These are phyloP conservation scores for Anastrepha ludens DNA, from an alignment of 1,140 invertebrate species.

Conservation along the genomic window DNA sequence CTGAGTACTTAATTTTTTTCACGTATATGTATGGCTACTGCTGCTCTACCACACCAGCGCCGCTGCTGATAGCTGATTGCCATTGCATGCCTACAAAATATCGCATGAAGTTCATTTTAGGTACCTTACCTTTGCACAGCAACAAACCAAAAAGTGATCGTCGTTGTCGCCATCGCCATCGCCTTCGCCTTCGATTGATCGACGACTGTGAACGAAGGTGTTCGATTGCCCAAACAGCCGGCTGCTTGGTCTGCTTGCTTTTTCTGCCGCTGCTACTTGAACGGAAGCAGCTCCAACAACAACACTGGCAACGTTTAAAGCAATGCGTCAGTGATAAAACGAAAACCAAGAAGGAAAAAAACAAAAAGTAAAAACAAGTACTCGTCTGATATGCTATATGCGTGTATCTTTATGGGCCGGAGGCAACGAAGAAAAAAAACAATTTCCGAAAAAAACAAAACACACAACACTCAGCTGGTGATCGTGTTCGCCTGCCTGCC, in stretches of 20 bases:
- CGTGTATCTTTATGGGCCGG: constrained; percentile 45
- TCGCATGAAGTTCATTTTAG: background rate
- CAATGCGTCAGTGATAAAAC: constrained; percentile 33
- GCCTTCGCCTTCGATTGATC: constrained; percentile 20
- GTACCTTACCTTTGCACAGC: background rate
- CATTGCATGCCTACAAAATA: background rate
- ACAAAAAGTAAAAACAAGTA: background rate
- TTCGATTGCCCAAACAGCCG: background rate
- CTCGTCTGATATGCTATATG: background rate
- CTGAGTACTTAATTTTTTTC: constrained; percentile 58
- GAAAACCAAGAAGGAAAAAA: background rate
- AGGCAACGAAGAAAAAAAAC: constrained; percentile 24
- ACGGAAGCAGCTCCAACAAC: constrained; percentile 67
- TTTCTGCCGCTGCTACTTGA: constrained; percentile 52
- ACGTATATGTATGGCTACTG: background rate
- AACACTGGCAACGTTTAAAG: background rate
- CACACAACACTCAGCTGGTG: constrained; percentile 13
- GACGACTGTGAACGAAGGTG: constrained; percentile 29
- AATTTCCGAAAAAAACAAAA: background rate
- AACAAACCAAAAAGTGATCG: no score
- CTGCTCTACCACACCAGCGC: background rate
- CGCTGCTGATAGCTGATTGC: background rate
- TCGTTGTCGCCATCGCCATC: background rate
- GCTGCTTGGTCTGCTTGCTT: background rate
- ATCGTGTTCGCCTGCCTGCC: constrained; percentile 20